Conservation (phyloP, 2,888 invertebrate genomes). For the Lithosia quadra region DNA sequence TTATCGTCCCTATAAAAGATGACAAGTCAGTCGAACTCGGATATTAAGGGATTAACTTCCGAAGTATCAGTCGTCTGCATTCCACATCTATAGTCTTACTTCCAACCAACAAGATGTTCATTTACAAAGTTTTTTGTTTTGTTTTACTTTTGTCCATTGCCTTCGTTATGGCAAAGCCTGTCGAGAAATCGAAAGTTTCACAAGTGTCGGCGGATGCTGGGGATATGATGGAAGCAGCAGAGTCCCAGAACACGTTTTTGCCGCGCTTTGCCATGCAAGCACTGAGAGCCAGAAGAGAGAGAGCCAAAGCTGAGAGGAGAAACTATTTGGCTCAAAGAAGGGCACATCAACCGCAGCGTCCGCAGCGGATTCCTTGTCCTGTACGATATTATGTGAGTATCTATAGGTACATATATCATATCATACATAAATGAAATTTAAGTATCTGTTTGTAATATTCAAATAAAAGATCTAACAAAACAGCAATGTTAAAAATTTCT, state of each 20-base stretch:
- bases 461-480: too few relatives aligned
- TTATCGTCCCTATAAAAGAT: slow-evolving; percentile 73
- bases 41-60: slow-evolving; percentile 69
- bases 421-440: too few relatives aligned
- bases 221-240: slow-evolving; percentile 79
- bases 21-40: slow-evolving; percentile 44
- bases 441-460: too few relatives aligned
- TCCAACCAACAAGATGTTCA: slow-evolving; percentile 51
- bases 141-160: slow-evolving; percentile 53
- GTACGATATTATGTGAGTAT: slow-evolving; percentile 44
- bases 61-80: slow-evolving; percentile 35
- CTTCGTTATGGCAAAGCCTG: slow-evolving; percentile 58
- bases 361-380: slow-evolving; percentile 48
- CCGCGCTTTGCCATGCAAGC: slow-evolving; percentile 79
- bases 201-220: slow-evolving; percentile 39
- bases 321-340: slow-evolving; percentile 57
- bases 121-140: slow-evolving; percentile 53
- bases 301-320: slow-evolving; percentile 67
- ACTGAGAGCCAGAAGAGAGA: slow-evolving; percentile 71
- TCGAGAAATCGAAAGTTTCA: slow-evolving; percentile 50
- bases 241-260: slow-evolving; percentile 75
- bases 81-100: slow-evolving; percentile 8
- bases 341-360: slow-evolving; percentile 41
- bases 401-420: background rate
- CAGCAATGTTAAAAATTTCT: too few relatives aligned